Conservation (phyloP, 2,113 vertebrate genomes). For the Zosterops japonicus region DNA sequence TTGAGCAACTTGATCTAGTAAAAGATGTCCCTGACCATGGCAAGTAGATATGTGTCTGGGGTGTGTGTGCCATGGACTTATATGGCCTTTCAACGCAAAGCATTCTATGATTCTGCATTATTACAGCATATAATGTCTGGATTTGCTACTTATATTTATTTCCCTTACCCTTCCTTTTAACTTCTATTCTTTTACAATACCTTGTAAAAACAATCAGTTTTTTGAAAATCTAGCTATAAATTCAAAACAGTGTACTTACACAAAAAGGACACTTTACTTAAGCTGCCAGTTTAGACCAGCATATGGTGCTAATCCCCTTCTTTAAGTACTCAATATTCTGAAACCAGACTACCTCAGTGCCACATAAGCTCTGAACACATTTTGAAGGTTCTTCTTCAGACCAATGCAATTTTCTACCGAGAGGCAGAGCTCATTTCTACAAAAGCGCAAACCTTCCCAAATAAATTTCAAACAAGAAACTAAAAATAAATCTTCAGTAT, state of each 20-base stretch:
- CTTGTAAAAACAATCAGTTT: background rate
- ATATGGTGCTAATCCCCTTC: background rate
- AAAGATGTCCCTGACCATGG: background rate
- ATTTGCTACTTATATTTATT: background rate
- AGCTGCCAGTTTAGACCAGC: background rate
- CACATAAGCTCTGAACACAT: background rate
- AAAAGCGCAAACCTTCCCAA: background rate
- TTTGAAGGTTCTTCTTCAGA: background rate
- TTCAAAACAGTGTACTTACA: background rate
- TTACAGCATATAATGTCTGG: background rate
- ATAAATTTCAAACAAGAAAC: background rate
- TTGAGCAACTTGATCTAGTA: background rate
- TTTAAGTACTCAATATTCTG: background rate
- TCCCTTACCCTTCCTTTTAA: background rate
- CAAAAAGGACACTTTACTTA: background rate
- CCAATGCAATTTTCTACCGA: background rate
- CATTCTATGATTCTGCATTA: background rate
- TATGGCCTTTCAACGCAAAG: background rate
- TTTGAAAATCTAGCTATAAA: background rate
- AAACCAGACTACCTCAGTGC: background rate
- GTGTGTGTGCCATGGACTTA: background rate
- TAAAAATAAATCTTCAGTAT: background rate
- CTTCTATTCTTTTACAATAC: background rate
- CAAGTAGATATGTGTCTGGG: background rate
- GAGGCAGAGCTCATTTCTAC: background rate